Evolutionary conservation across 2,888 invertebrate genomes (phyloP), one percentile per base, ranked within the genome.

Genomic region (Caenorhabditis wallacei): DNA sequence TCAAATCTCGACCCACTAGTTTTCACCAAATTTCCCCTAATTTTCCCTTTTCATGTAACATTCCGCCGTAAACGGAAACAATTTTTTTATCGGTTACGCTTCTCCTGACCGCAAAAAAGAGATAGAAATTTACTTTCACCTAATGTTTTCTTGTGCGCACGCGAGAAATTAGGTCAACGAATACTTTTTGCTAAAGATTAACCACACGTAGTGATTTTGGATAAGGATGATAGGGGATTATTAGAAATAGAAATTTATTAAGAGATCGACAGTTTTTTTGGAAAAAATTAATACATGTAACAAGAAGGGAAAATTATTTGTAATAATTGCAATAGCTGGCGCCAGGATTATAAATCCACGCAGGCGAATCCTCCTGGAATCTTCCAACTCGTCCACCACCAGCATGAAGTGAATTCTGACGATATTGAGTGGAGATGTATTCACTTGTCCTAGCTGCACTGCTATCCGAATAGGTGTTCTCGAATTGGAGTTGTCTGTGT

Each of bases 311-410:
- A 53, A 54, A 30, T 80, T 83, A 88, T 53, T 87, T 86, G 68
- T 89, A 88, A 71, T 86, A 86, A 24, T 87, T 86, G 51, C 87
- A 84, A 74, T 88, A 86, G 40, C 86, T 85, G 7, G 84, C 72
- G n/a, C 87, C 89, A 68, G 86, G 90, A 61, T 86, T 88, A 69
- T 90, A 90, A 22, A 89, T 84, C 90, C 90, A 90, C 10, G 88
- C 85, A 26, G 89, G 89, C 1, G 76, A 48, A 13, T 48, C 46
- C 35, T 86, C 85, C 7, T 88, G 88, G 24, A 84, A 82, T 54
- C 85, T 63, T 11, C 84, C 82, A 20, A 85, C 82, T 46, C 75
- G 54, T 40, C 22, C 48, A 13, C 59, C 53, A 10, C 37, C 20
- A 18, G 53, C 43, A 69, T 88, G 86, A 80, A 88, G 79, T 22